Evolutionary conservation across 2,797 vertebrate species (phyloP), one percentile per base, ranked within the genome.

Genomic region (Anomalospiza imberbis): DNA sequence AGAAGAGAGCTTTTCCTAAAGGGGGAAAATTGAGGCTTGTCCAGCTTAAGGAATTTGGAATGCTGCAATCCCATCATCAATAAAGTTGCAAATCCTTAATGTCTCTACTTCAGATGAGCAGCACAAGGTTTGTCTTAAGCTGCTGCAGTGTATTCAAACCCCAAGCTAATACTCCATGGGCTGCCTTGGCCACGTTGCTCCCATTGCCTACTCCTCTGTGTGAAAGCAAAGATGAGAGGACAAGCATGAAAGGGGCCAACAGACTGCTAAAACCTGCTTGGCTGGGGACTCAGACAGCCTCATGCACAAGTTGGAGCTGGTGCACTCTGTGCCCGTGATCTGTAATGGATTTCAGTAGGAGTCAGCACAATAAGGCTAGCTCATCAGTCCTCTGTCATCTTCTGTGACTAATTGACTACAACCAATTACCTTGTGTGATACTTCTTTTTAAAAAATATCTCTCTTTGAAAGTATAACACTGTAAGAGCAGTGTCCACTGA

Each of bases 171-270:
- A 5, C n/a, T 50, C 32, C 2, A 2, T 1, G 48, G 31, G 18
- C n/a, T 8, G 7, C 45, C 51, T 81, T 86, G 60, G 61, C 34
- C 50, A 17, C 38, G 1, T 58, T 3, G 1, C 13, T 77, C 14
- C 68, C 24, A 2, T 13, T 42, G 53, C 10, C 48, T 10, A 2
- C 38, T 65, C n/a, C 31, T 57, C 38, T n/a, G 12, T n/a, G 51
- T 45, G 36, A n/a, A 63, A 71, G 75, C 55, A 70, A 67, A 70
- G 29, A 40, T 17, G 19, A 63, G 66, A 79, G 47, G 17, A 13
- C 7, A 17, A 38, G 45, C 0, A 0, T 47, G 55, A 42, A 55
- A 45, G 42, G n/a, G n/a, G 17, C 40, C 1, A 4, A 8, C 9
- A 77, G 31, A 8, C 36, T 55, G 55, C 74, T 63, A 28, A 82